Base-by-base conservation (phyloP, 2,113 vertebrate genomes). In the Myotis davidii region DNA sequence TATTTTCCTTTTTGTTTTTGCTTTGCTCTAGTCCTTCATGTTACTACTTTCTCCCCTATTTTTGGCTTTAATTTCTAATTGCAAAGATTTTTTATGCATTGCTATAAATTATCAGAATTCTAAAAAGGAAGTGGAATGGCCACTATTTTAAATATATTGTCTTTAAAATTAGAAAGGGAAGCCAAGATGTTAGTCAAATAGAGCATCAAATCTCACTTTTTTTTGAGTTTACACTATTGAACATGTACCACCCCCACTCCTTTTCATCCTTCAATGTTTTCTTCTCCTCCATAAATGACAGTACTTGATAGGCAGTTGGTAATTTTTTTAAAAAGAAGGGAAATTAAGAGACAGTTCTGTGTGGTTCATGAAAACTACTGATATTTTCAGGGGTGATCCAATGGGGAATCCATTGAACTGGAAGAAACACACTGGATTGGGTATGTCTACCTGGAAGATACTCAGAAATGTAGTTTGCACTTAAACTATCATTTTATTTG, bases 391-490 rank as follows among this genome's bases (percentile, higher is more conserved):
- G 96, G 95, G 90, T 94, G 90, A 85, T 86, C 88, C 86, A 91
- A 88, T 97, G 96, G 97, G 78, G 85, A 96, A 97, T 96, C 94
- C 85, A 95, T 96, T 94, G 97, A 97, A 98, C 97, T 97, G 97
- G 97, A 98, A 98, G 96, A 97, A 96, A 97, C 95, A 97, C 97
- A 98, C 98, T 97, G 97, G 97, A 98, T 95, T 97, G 97, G 96
- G 97, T 97, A 98, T 97, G 97, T 11, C 96, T 98, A 97, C 97
- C 72, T 91, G 96, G 94, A 17, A 5, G 96, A 98, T 98, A 98
- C 98, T 98, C 98, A 98, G 98, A 98, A 98, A 97, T 94, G 96
- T 98, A 97, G 97, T 98, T 99, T 99, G 98, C 98, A 99, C 98
- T 98, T 98, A 98, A 97, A 88, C 91, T 98, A 83, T 78, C 90